Evolutionary conservation across 2,888 invertebrate genomes (phyloP), one percentile per base, ranked within the genome.

Genomic region (Orthonychiurus folsomi): DNA sequence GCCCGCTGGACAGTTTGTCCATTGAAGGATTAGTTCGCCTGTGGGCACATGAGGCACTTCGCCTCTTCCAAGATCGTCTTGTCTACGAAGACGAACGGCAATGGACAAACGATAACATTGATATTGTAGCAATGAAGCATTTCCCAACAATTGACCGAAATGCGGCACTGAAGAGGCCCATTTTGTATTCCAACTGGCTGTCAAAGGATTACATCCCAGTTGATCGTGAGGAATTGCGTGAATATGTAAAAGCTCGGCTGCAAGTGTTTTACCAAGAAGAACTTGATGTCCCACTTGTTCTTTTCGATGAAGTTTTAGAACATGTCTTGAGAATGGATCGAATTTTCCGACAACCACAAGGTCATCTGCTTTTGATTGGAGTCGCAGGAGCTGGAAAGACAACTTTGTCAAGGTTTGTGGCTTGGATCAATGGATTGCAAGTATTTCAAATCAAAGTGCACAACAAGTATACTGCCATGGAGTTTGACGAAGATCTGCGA

Each of bases 391-490:
- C 97, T 69, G 99, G 99, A 71, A 99, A 99, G 81, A 99, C 99
- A 1, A 99, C 99, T 12, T 84, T 99, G 72, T 97, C 97, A 26
- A 84, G 99, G 71, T 99, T 99, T 79, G 99, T 99, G 37, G 99
- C 99, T 57, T 99, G 99, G 96, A 94, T 99, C 90, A 99, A 99
- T 78, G 99, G 99, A 5, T 83, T 99, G 48, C 93, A 92, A 71
- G 95, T 99, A 65, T 99, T 97, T 86, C 97, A 99, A 82, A 96
- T 99, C 72, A 95, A 96, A 82, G 93, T 89, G 18, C 99, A 99
- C 80, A 99, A 99, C 79, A 97, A 97, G 80, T 99, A 99, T 78
- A 94, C 94, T 1, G 93, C 93, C 23, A 92, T 91, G 74, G 97
- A 99, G 79, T 99, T 99, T 78, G 99, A 99, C 79, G 99, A 99